These are phyloP conservation scores for Siniperca obscura DNA, from an alignment of 2,797 vertebrate genomes.

Conservation along the genomic window DNA sequence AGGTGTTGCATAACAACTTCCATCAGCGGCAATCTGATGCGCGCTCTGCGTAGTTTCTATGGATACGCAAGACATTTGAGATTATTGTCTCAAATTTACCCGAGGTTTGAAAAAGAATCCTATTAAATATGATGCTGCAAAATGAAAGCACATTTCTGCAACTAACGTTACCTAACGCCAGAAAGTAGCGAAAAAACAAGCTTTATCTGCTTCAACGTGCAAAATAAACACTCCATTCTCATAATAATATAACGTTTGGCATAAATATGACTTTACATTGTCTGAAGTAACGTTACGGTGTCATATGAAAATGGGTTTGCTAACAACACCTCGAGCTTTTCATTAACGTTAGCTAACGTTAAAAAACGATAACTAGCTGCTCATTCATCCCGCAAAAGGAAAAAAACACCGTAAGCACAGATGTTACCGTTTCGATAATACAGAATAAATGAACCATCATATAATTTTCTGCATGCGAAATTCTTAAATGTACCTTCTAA, in stretches of 20 bases:
- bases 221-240: background rate
- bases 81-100: slow-evolving; percentile 33
- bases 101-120: slow-evolving; percentile 21
- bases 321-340: slow-evolving; percentile 28
- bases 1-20: slow-evolving; percentile 84
- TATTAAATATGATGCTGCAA: background rate
- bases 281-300: background rate
- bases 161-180: background rate
- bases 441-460: background rate
- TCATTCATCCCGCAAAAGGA: slow-evolving; percentile 47
- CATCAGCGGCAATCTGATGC: slow-evolving; percentile 68
- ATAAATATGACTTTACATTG: background rate
- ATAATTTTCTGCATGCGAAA: background rate
- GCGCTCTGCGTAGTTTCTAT: slow-evolving; percentile 84
- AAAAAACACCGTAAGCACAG: background rate
- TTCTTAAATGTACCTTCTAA: slow-evolving; percentile 60
- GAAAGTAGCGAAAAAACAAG: background rate
- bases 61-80: slow-evolving; percentile 76
- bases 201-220: background rate
- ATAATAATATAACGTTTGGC: background rate
- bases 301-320: background rate
- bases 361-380: slow-evolving; percentile 34
- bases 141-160: background rate
- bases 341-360: slow-evolving; percentile 33
- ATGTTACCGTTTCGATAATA: background rate